phyloP scores from a whole-genome alignment of 2,113 vertebrate species.

The Nesospiza acunhae region DNA sequence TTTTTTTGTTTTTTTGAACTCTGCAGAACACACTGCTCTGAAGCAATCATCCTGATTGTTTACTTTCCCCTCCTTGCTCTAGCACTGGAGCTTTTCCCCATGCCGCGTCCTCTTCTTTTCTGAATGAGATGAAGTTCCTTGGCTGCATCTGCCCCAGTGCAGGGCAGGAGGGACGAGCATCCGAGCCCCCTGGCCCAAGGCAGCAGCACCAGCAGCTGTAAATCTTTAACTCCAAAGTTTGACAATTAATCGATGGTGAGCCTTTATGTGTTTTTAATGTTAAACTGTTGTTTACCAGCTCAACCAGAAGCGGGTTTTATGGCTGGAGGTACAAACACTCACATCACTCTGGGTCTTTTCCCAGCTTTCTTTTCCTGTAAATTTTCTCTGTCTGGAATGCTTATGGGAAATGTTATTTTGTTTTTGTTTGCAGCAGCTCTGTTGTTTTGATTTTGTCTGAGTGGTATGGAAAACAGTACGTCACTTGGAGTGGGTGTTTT shows the following conservation, averaged over 20 bases:
- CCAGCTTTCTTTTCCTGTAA: slow-evolving; percentile 80
- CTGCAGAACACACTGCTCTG: background rate
- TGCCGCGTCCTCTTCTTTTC: background rate
- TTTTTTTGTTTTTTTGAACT: background rate
- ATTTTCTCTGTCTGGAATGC: slow-evolving; percentile 83
- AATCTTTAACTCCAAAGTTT: slow-evolving; percentile 47
- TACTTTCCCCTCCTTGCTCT: background rate
- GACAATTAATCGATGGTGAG: slow-evolving; percentile 45
- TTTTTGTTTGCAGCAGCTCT: slow-evolving; percentile 86
- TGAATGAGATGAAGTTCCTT: background rate
- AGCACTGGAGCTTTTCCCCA: background rate
- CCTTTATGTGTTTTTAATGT: slow-evolving; percentile 32
- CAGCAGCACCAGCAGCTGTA: background rate
- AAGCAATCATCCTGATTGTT: slow-evolving; percentile 32
- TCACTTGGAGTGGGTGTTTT: slow-evolving; percentile 85
- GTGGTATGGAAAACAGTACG: slow-evolving; percentile 85
- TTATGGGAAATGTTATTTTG: slow-evolving; percentile 87
- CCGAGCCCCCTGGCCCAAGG: background rate
- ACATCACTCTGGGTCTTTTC: slow-evolving; percentile 73
- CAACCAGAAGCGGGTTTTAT: background rate
- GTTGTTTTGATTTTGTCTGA: slow-evolving; percentile 89
- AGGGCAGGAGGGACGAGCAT: background rate
- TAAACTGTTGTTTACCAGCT: slow-evolving; percentile 45
- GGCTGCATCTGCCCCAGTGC: background rate
- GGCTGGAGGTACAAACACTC: slow-evolving; percentile 63